A percentile compares a stretch with the other conserved stretches of the same genome.
These are phyloP conservation scores for Oryzias melastigma DNA, from an alignment of 2,113 vertebrate genomes.

Conservation along the genomic window DNA sequence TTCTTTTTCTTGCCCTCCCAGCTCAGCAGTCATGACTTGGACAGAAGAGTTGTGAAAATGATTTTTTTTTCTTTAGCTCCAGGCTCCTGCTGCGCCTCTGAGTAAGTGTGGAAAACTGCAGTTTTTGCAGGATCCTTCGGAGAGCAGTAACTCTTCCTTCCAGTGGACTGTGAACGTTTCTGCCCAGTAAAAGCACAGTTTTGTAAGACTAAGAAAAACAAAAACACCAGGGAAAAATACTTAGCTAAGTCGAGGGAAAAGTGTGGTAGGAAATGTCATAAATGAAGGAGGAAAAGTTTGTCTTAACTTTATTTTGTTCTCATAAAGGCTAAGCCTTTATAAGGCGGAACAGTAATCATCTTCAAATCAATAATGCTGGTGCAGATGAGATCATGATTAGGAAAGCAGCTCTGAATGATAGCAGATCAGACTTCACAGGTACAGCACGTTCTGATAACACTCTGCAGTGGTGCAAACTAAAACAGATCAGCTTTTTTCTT, in stretches of 20 bases:
- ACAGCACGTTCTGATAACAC: not conserved
- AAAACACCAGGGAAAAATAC: not conserved
- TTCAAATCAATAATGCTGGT: slow-evolving; percentile 45
- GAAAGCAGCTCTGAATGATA: slow-evolving; percentile 6
- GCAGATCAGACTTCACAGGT: slow-evolving; percentile 1
- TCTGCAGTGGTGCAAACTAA: not conserved
- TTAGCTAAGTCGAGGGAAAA: slow-evolving; percentile 1
- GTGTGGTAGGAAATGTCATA: slow-evolving; percentile 13
- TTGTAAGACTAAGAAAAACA: slow-evolving; percentile 11
- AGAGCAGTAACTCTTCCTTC: slow-evolving; percentile 44
- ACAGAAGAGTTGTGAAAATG: slow-evolving; percentile 44
- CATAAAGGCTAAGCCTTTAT: slow-evolving; percentile 52
- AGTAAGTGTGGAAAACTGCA: slow-evolving; percentile 56
- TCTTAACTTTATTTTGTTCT: slow-evolving; percentile 53
- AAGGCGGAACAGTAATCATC: slow-evolving; percentile 40
- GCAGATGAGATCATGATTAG: slow-evolving; percentile 16
- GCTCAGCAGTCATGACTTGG: slow-evolving; percentile 22
- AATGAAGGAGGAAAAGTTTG: slow-evolving; percentile 27
- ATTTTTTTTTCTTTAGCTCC: slow-evolving; percentile 28
- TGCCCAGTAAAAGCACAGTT: slow-evolving; percentile 23
- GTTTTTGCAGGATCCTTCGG: slow-evolving; percentile 46
- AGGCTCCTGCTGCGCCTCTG: slow-evolving; percentile 45
- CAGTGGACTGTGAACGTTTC: slow-evolving; percentile 22
- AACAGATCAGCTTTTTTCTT: not conserved
- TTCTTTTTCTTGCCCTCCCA: slow-evolving; percentile 12